A percentile compares a stretch with the other conserved stretches of the same genome.
phyloP scores from a whole-genome alignment of 2,888 invertebrate species.

The Apoderus coryli region DNA sequence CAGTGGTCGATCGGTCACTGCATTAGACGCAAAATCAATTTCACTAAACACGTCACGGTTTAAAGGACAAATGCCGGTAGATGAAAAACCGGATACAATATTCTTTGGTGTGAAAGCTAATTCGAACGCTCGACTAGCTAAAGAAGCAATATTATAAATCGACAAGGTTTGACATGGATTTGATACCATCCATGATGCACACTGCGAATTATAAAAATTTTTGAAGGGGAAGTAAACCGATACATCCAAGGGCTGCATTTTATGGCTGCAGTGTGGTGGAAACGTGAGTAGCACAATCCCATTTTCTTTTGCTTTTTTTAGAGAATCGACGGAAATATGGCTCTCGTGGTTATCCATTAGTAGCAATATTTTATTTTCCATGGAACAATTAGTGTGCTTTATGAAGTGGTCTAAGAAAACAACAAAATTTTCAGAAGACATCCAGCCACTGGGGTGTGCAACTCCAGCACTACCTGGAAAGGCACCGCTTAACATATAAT shows the following conservation, averaged over 20 bases:
- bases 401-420: too few relatives aligned
- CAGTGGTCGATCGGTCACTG: not conserved
- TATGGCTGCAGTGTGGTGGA: slow-evolving; percentile 9
- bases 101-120: slow-evolving; percentile 8
- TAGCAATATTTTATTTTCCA: slow-evolving; percentile 10
- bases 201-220: slow-evolving; percentile 9
- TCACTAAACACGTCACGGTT: slow-evolving; percentile 9
- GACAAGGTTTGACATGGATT: slow-evolving; percentile 5
- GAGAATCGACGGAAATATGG: slow-evolving; percentile 9
- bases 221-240: slow-evolving; percentile 9
- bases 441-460: not conserved
- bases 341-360: slow-evolving; percentile 10
- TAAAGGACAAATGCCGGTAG: slow-evolving; percentile 10
- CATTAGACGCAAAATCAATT: not conserved
- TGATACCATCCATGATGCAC: slow-evolving; percentile 7
- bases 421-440: slow-evolving; percentile 1
- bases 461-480: not conserved
- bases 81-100: slow-evolving; percentile 10
- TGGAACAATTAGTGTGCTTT: too few relatives aligned
- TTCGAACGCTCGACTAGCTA: slow-evolving; percentile 9
- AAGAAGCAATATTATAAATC: slow-evolving; percentile 8
- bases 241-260: slow-evolving; percentile 10
- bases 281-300: slow-evolving; percentile 7
- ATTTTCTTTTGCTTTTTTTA: slow-evolving; percentile 6
- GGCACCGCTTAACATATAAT: not conserved